Evolutionary conservation across 2,113 vertebrate species (phyloP), one percentile per base, ranked within the genome.

Genomic region (Pluvianellus socialis): DNA sequence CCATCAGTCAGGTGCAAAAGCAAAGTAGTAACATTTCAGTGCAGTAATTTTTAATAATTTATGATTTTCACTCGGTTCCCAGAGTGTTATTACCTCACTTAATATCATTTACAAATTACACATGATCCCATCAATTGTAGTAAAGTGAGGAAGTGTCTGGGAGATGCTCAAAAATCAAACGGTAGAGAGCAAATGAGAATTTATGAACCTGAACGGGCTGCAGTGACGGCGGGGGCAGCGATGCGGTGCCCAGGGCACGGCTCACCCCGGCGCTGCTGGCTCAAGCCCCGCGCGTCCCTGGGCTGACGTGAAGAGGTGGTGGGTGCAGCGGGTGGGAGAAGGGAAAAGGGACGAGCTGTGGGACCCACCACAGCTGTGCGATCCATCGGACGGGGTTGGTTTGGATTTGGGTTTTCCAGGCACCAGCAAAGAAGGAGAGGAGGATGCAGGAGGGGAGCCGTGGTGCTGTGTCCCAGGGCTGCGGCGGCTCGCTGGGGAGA

Each of bases 31-130:
- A 86, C 81, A 88, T 96, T 95, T 68, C 88, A 59, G 90, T 40
- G 82, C 76, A 50, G 95, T 94, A 63, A 96, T 97, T 97, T 95
- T 93, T 92, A 96, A 97, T 96, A 96, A 97, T 96, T 97, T 96
- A 96, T 96, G 96, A 89, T 86, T 96, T 96, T 89, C 93, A 61
- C 74, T 94, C 1, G 32, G 68, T 97, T 97, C 85, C 94, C 96
- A 96, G 97, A 97, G 97, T 91, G 96, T 96, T 97, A 97, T 96
- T 97, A 96, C 96, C 94, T 95, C 90, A 90, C 94, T 97, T 97
- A 97, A 97, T 97, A 96, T 97, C 95, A 97, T 97, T 97, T 97
- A 97, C 97, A 97, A 96, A 97, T 96, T 95, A 84, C 96, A 94
- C 94, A 66, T 79, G 96, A 96, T 96, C 96, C 96, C 96, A 97